Evolutionary conservation across 2,888 invertebrate genomes (phyloP), one percentile per base, ranked within the genome.

Genomic region (Strigamia transsilvanica): DNA sequence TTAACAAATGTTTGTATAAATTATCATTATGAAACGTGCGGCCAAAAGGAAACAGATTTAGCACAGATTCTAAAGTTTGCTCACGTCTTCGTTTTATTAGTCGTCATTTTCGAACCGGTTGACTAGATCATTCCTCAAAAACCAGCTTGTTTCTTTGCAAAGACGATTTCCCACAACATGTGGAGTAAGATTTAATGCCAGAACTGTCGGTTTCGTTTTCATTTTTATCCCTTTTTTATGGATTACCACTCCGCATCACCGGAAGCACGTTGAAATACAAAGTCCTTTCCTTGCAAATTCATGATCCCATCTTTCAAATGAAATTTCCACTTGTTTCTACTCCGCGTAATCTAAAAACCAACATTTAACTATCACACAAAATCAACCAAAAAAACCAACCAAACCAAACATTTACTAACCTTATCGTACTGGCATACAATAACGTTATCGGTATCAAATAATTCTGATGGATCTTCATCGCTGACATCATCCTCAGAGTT

Each of bases 371-470:
- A 27, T 23, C 13, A 32, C 15, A 18, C 12, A 27, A 23, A 73
- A 15, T 2, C 2, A 5, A 27, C 5, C 2, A 23, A 66, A 13
- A 13, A 66, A 66, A 13, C 7, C 1, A 7, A 9, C 13, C 5
- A 61, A 61, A 9, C 7, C 18, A 23, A 27, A 12, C 66, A 66
- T 66, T 9, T 9, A 78, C 79, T 10, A 21, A 95, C 95, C 91
- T 99, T 99, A 90, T 99, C 99, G 90, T 99, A 99, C 89, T 99
- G 99, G 89, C 99, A 99, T 83, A 99, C 99, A 84, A 99, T 97
- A 83, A 99, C 98, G 91, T 99, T 99, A 86, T 99, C 99, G 66
- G 99, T 98, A 86, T 99, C 99, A 90, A 99, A 99, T 88, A 99
- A 91, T 88, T 98, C 98, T 84, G 93, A 91, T 0, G 96, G 94